phyloP scores from a whole-genome alignment of 2,888 invertebrate genomes.

The Psylliodes chrysocephalus region DNA sequence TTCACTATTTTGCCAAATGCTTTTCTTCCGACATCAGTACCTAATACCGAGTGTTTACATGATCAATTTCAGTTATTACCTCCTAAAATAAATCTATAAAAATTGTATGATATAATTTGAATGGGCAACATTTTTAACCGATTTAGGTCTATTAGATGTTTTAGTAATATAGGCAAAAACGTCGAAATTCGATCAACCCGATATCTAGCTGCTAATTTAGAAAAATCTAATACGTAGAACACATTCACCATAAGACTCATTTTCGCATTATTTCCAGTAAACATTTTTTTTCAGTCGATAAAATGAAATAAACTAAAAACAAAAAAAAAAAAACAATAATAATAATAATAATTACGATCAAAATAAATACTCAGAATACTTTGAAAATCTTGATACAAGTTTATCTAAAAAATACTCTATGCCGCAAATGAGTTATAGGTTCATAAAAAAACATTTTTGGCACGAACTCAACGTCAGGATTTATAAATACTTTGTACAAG shows the following conservation, averaged over 20 bases:
- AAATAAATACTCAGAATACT: constrained; percentile 28
- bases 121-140: too few relatives aligned
- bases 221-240: constrained; percentile 43
- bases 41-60: too few relatives aligned
- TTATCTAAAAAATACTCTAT: constrained; percentile 10
- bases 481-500: background rate
- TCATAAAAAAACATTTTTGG: constrained; percentile 21
- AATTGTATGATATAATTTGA: too few relatives aligned
- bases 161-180: background rate
- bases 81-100: too few relatives aligned
- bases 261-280: constrained; percentile 34
- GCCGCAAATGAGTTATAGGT: constrained; percentile 28
- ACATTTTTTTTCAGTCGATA: constrained; percentile 41
- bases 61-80: too few relatives aligned
- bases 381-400: constrained; percentile 34
- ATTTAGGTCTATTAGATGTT: too few relatives aligned
- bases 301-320: constrained; percentile 31
- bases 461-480: constrained; percentile 15
- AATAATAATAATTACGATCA: background rate
- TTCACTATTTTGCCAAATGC: too few relatives aligned
- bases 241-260: constrained; percentile 47
- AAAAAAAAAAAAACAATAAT: constrained; percentile 34
- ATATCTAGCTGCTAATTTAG: constrained; percentile 29
- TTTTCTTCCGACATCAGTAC: too few relatives aligned
- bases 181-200: constrained; percentile 1